Conservation (phyloP, 2,888 invertebrate species). For the Rhingia campestris region DNA sequence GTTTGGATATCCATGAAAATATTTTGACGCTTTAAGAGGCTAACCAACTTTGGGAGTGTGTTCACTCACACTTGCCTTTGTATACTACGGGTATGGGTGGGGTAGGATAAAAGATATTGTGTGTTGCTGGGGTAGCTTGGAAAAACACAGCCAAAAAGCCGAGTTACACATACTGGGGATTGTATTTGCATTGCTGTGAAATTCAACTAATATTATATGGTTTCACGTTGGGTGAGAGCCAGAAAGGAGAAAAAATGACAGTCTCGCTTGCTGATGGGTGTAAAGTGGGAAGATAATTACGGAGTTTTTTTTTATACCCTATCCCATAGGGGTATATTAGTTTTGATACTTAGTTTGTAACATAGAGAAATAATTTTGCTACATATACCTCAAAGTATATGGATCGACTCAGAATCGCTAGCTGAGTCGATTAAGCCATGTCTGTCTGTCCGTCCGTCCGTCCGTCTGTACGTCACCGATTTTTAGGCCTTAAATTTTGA, state of each 20-base stretch:
- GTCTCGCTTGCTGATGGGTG: constrained; percentile 63
- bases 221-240: constrained; percentile 46
- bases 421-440: too few relatives aligned
- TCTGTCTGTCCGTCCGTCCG: too few relatives aligned
- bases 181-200: constrained; percentile 45
- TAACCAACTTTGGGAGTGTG: constrained; percentile 61
- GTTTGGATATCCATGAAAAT: constrained; percentile 56
- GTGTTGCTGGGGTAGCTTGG: constrained; percentile 41
- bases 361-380: too few relatives aligned
- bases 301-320: too few relatives aligned
- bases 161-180: constrained; percentile 54
- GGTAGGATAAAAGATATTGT: constrained; percentile 61
- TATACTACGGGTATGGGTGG: constrained; percentile 32
- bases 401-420: too few relatives aligned
- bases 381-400: too few relatives aligned
- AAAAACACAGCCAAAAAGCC: constrained; percentile 53
- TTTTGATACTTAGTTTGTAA: too few relatives aligned
- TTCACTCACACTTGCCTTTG: neutral
- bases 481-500: too few relatives aligned
- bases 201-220: constrained; percentile 61
- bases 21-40: constrained; percentile 72
- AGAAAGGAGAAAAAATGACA: constrained; percentile 30
- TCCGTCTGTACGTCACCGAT: too few relatives aligned
- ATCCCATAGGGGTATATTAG: too few relatives aligned
- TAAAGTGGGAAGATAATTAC: constrained; percentile 47